Evolutionary conservation across 1,140 invertebrate genomes (phyloP).

Genomic region (Drosophila nannoptera): DNA sequence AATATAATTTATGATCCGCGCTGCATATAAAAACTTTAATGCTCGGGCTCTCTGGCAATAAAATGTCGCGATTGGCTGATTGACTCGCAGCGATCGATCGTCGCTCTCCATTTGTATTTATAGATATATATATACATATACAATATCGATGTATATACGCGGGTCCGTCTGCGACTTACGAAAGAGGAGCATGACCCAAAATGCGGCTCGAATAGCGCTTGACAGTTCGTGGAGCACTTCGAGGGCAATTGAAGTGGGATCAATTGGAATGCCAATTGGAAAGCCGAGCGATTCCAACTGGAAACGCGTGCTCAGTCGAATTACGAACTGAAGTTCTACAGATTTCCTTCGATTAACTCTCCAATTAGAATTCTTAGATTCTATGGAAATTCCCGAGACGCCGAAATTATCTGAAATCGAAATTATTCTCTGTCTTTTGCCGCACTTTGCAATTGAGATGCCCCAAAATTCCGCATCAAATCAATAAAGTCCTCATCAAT

Average conservation of each 20-base stretch:
- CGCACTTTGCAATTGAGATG: conserved; percentile 6
- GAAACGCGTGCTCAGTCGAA: too few relatives aligned
- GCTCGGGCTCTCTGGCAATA: conserved; percentile 42
- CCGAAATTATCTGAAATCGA: background rate
- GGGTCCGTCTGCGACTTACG: conserved; percentile 18
- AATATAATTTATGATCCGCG: conserved; percentile 72
- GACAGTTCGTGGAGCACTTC: conserved; percentile 13
- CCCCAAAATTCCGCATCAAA: background rate
- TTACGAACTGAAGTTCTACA: background rate
- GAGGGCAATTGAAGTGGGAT: conserved; percentile 4
- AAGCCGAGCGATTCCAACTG: background rate
- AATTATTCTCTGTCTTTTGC: conserved; percentile 3
- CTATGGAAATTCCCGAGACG: background rate
- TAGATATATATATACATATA: conserved; percentile 51
- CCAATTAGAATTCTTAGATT: background rate
- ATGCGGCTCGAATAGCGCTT: conserved; percentile 21
- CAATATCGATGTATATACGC: too few relatives aligned
- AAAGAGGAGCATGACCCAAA: conserved; percentile 63
- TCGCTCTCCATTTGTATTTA: conserved; percentile 32
- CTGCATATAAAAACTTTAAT: conserved; percentile 52
- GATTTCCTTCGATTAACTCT: background rate
- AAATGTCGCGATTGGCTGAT: conserved; percentile 74
- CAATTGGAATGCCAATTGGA: background rate
- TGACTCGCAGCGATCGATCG: conserved; percentile 41
- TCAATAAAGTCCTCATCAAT: conserved; percentile 7